These are phyloP conservation scores for Eulithis prunata DNA, from an alignment of 2,888 invertebrate species.

Conservation along the genomic window DNA sequence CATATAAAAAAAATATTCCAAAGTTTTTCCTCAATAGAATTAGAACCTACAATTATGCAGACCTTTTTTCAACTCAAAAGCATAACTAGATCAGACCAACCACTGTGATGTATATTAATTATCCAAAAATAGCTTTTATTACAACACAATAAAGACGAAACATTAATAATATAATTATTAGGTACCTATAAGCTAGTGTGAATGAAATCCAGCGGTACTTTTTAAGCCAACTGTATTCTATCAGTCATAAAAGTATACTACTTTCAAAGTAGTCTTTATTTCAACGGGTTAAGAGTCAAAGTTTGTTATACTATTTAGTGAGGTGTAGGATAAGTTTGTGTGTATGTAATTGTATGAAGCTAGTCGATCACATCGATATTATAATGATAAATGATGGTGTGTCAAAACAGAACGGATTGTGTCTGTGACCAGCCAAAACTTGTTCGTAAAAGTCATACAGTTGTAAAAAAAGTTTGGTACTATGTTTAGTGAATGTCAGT, in stretches of 20 bases:
- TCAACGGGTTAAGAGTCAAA: constrained; percentile 15
- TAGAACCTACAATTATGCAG: too few relatives aligned
- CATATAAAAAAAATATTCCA: not conserved
- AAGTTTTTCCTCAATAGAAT: too few relatives aligned
- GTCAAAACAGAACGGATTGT: constrained; percentile 56
- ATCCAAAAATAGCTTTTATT: constrained; percentile 29
- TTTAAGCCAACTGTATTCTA: constrained; percentile 46
- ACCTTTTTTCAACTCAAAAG: constrained; percentile 1
- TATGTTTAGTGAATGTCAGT: not conserved
- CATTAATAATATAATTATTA: constrained; percentile 40
- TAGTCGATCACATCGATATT: constrained; percentile 72
- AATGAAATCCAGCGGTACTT: constrained; percentile 71
- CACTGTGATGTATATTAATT: constrained; percentile 19
- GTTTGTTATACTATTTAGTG: not conserved
- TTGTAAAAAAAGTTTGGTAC: constrained; percentile 9
- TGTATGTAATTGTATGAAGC: constrained; percentile 60
- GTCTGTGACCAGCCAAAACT: constrained; percentile 56
- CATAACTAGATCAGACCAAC: constrained; percentile 29
- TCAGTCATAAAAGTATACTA: constrained; percentile 20
- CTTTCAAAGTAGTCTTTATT: constrained; percentile 39
- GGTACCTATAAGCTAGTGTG: constrained; percentile 48
- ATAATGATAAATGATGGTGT: constrained; percentile 68
- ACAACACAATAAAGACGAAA: constrained; percentile 34
- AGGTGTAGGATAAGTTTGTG: constrained; percentile 42
- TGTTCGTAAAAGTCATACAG: constrained; percentile 55